Evolutionary conservation across 2,113 vertebrate genomes (phyloP), one percentile per base, ranked within the genome.

Genomic region (Galemys pyrenaicus): DNA sequence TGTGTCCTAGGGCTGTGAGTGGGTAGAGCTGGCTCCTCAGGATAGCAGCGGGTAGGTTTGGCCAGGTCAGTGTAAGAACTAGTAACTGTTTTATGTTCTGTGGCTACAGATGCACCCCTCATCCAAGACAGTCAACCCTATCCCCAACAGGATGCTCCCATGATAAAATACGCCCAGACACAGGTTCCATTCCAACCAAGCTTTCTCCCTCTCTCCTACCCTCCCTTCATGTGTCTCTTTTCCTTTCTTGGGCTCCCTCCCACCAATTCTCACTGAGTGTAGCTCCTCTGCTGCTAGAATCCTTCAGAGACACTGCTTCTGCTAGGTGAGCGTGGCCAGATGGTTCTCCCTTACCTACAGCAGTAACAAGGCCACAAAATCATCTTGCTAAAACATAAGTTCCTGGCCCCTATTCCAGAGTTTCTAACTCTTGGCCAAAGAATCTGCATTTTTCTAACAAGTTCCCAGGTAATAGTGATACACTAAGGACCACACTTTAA

Each of bases 381-480:
- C 26, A 37, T 44, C 30, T 49, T 30, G 22, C 49, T 67, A 77
- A 77, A 73, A 78, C 46, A 62, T 30, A 37, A 41, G 49, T 67
- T 75, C 39, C 30, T 44, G 39, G 39, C 39, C 17, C 19, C 68
- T 24, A 41, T 3, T 20, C 73, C 7, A 15, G 30, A 37, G 30
- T n/a, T 70, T 80, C 83, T 70, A 39, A 80, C 37, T 83, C 49
- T 80, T 70, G 58, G 28, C 24, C 84, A 81, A 54, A 77, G 15
- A 90, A 30, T 9, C 30, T 75, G 60, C 51, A 37, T 77, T 70
- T 77, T 70, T 79, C 88, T 92, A 79, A 64, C 49, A 82, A 92
- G 58, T 19, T 60, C 65, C 54, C 24, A 17, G 30, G 35, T 64
- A 2, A 71, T 10, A 41, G 30, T 6, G 30, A 39, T 19, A 20